These are phyloP conservation scores for Harlomillsia oculata DNA, from an alignment of 1,140 invertebrate genomes.

Conservation along the genomic window DNA sequence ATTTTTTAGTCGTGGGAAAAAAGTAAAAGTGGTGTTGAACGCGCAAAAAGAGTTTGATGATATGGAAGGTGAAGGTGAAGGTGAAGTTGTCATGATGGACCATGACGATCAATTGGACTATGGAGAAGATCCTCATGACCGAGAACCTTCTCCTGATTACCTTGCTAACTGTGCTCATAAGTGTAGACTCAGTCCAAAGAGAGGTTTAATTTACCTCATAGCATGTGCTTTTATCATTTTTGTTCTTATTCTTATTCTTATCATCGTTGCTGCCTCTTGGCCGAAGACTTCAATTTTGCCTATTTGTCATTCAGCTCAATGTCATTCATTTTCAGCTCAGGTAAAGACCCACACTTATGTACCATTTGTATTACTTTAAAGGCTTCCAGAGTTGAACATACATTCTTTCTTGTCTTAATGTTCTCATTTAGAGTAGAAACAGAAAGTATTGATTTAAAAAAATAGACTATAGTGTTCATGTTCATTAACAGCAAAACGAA, in stretches of 20 bases:
- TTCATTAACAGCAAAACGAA: no score
- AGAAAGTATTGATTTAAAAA: no score
- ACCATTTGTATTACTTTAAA: no score
- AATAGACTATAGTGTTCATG: no score
- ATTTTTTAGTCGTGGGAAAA: not conserved
- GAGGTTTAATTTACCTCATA: conserved; percentile 36
- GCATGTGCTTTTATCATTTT: conserved; percentile 37
- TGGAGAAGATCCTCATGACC: not conserved
- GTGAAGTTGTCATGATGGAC: conserved; percentile 11
- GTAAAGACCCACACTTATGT: no score
- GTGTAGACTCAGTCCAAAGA: conserved; percentile 36
- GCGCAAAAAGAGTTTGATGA: not conserved
- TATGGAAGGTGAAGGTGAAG: not conserved
- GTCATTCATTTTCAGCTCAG: conserved; percentile 26
- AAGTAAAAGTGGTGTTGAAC: conserved; percentile 4
- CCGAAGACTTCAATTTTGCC: conserved; percentile 30
- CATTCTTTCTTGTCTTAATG: no score
- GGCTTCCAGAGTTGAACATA: no score
- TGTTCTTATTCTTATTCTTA: conserved; percentile 38
- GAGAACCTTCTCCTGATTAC: not conserved
- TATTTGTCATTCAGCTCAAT: conserved; percentile 19
- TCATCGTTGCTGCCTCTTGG: conserved; percentile 39
- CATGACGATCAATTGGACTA: conserved; percentile 3
- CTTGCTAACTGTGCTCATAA: conserved; percentile 23
- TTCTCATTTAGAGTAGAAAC: no score